Evolutionary conservation across 2,888 invertebrate genomes (phyloP).

Genomic region (Papilio elwesi): DNA sequence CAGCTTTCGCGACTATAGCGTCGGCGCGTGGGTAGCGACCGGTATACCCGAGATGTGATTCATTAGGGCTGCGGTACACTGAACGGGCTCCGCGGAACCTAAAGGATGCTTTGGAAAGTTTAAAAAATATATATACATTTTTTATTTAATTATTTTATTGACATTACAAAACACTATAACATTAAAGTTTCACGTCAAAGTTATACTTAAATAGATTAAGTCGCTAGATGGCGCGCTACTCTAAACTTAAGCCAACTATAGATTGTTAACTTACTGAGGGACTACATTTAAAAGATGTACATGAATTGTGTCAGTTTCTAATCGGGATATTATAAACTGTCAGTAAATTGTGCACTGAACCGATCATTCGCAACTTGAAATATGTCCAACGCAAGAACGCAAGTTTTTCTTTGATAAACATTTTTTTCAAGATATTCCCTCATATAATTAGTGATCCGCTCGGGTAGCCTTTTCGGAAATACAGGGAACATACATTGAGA

Average conservation of each 20-base stretch:
- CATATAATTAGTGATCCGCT: too few species aligned
- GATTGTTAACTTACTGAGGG: background rate
- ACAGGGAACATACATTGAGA: too few species aligned
- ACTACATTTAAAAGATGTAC: background rate
- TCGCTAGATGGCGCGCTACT: conserved; percentile 5
- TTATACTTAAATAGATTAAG: background rate
- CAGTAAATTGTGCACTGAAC: too few species aligned
- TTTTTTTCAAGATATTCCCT: too few species aligned
- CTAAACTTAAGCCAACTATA: background rate
- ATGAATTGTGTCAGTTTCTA: too few species aligned
- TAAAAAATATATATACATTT: too few species aligned
- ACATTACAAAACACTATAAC: background rate
- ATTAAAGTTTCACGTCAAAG: background rate
- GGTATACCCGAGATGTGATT: conserved; percentile 45
- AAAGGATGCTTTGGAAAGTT: background rate
- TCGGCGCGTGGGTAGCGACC: conserved; percentile 56
- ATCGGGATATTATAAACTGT: too few species aligned
- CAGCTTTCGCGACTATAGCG: conserved; percentile 74
- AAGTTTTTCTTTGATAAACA: too few species aligned
- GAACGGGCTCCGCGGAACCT: background rate
- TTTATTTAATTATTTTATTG: background rate
- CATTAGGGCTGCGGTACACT: conserved; percentile 28
- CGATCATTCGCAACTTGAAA: too few species aligned
- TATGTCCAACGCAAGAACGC: too few species aligned
- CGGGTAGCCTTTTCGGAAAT: too few species aligned